Evolutionary conservation across 2,888 invertebrate genomes (phyloP), one percentile per base, ranked within the genome.

Genomic region (Phlogophora meticulosa): DNA sequence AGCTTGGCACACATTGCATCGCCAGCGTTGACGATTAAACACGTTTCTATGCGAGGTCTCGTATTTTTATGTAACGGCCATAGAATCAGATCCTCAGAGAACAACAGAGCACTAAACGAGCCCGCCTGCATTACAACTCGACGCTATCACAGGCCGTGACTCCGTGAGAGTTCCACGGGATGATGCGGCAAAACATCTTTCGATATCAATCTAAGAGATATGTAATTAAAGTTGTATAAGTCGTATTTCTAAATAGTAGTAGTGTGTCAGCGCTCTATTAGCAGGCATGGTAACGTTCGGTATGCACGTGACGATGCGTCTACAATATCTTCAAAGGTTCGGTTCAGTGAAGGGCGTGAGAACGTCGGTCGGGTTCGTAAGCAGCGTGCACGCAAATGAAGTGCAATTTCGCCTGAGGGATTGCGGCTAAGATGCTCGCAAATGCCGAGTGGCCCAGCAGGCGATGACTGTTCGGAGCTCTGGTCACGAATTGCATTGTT

Each of bases 11-110:
- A 84, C 82, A 87, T 82, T 88, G 90, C 91, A 92, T 91, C 92
- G 86, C 87, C 85, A 83, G 85, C 87, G 88, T 87, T 86, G 90
- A 84, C 91, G 89, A 95, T 95, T 95, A 95, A 93, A 93, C 95
- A 95, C 94, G 95, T 94, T 93, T 89, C 92, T 95, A 95, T 95
- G 95, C 95, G 87, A 83, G 85, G 92, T 84, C 93, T 93, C 95
- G 95, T 93, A 93, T 91, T 91, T 92, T 92, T 90, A 86, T 89
- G 87, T 87, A 84, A 68, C 76, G 80, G 49, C 72, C 73, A 73
- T 79, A 72, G 72, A 64, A 80, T 70, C 58, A 76, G 70, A 74
- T 81, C 76, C 76, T 71, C 62, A 73, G 72, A 84, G 75, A 81
- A 81, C 80, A 86, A 87, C 89, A 88, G 87, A 86, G 85, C 80